Evolutionary conservation across 2,888 invertebrate species (phyloP), one percentile per base, ranked within the genome.

Genomic region (Troilus luridus): DNA sequence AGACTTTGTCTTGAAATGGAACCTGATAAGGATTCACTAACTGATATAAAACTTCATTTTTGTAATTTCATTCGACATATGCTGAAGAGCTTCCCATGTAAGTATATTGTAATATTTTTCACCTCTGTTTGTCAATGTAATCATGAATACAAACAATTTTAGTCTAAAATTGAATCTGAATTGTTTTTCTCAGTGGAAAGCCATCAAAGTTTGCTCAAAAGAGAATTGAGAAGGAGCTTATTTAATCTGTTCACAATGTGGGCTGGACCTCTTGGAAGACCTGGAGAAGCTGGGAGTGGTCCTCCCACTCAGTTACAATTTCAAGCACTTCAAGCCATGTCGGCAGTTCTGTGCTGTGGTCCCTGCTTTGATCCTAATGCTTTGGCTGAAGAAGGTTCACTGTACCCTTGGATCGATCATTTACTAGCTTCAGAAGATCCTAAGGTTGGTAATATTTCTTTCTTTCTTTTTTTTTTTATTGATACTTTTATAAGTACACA

Each of bases 301-400:
- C 77, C 58, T 41, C 41, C 64, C 90, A 89, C 89, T 64, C 94
- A 96, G 91, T 94, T 96, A 91, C 96, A 96, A 93, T 94, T 96
- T 88, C 95, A 96, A 89, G 96, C 96, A 17, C 94, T 96, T 90
- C 95, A 98, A 95, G 99, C 99, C 3, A 99, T 99, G 98, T 98
- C 98, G 92, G 98, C 98, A 17, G 95, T 99, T 58, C 95, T 99
- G 2, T 98, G 98, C 94, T 99, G 99, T 94, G 99, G 99, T 0
- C 97, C 98, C 0, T 98, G 98, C 93, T 99, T 99, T 94, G 98
- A 99, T 93, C 96, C 97, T 0, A 95, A 96, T 88, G 97, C 97
- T 59, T 95, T 98, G 64, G 96, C 97, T 14, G 99, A 99, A 94
- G 99, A 99, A 93, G 98, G 98, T 88, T 96, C 97, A 9, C 93